Conservation (phyloP, 2,113 vertebrate genomes). For the Coregonus clupeaformis region DNA sequence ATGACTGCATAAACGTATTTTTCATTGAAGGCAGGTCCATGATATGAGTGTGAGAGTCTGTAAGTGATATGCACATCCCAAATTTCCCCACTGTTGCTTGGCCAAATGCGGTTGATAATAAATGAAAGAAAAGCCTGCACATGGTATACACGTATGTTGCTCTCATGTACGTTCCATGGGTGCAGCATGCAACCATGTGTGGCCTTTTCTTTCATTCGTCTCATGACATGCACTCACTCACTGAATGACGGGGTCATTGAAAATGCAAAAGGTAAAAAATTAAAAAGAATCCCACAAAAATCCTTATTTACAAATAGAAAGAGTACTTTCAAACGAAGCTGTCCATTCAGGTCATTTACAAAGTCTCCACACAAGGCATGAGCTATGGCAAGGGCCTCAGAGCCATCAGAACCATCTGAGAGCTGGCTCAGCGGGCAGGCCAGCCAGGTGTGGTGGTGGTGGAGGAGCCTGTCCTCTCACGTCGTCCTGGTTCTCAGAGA, state of each 20-base stretch:
- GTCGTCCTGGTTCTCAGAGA: slow-evolving; percentile 63
- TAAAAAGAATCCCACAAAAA: not conserved
- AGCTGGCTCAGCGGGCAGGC: not conserved
- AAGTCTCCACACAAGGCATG: not conserved
- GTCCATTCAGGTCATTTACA: not conserved
- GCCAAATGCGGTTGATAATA: too few species aligned
- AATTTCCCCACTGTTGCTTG: too few species aligned
- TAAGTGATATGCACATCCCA: too few species aligned
- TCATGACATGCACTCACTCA: too few species aligned
- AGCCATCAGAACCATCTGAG: not conserved
- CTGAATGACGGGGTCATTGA: too few species aligned
- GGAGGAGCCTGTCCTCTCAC: slow-evolving; percentile 48
- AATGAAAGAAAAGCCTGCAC: too few species aligned
- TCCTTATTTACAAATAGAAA: not conserved
- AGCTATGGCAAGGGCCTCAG: slow-evolving; percentile 7
- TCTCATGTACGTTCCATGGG: too few species aligned
- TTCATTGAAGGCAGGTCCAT: too few species aligned
- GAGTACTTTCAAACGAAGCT: not conserved
- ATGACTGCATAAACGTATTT: not conserved
- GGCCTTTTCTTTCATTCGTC: too few species aligned
- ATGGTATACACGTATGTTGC: too few species aligned
- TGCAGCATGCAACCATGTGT: too few species aligned
- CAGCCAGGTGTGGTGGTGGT: slow-evolving; percentile 23
- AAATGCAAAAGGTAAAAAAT: not conserved
- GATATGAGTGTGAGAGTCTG: too few species aligned